Percentiles rank a stretch among this genome's conserved stretches.
phyloP scores from a whole-genome alignment of 1,140 invertebrate genomes.

The Diachasma alloeum region DNA sequence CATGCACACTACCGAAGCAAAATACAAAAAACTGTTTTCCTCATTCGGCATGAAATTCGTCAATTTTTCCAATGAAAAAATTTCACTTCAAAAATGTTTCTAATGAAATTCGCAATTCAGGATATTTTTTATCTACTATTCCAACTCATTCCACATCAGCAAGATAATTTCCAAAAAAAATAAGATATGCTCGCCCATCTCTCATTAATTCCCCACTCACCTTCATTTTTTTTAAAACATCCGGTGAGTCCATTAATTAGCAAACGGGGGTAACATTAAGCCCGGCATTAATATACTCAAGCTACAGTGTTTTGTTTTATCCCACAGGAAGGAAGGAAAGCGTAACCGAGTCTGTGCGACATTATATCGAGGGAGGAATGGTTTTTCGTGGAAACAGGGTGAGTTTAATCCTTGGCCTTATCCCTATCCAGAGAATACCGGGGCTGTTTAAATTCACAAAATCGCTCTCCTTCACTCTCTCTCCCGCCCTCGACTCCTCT shows the following conservation, averaged over 20 bases:
- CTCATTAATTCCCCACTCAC: neutral
- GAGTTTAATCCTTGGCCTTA: constrained; percentile 58
- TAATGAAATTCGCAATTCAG: no score
- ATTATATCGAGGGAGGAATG: constrained; percentile 18
- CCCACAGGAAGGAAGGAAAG: constrained; percentile 58
- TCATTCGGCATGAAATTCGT: no score
- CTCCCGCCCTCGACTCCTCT: no score
- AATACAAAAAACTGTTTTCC: no score
- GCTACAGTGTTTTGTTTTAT: constrained; percentile 65
- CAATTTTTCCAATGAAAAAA: no score
- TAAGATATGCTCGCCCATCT: neutral
- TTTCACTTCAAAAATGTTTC: no score
- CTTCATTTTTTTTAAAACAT: constrained; percentile 35
- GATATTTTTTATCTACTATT: no score
- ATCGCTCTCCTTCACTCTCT: constrained; percentile 40
- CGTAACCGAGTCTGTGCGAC: constrained; percentile 29
- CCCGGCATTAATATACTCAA: constrained; percentile 65
- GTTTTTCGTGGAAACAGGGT: constrained; percentile 19
- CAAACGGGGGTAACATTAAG: constrained; percentile 60
- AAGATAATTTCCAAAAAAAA: no score
- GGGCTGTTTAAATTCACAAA: constrained; percentile 64
- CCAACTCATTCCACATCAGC: no score
- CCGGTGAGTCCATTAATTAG: constrained; percentile 66
- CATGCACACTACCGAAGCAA: no score
- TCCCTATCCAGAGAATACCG: constrained; percentile 36